Base-by-base conservation (phyloP, 2,888 invertebrate species). In the Nowickia ferox region DNA sequence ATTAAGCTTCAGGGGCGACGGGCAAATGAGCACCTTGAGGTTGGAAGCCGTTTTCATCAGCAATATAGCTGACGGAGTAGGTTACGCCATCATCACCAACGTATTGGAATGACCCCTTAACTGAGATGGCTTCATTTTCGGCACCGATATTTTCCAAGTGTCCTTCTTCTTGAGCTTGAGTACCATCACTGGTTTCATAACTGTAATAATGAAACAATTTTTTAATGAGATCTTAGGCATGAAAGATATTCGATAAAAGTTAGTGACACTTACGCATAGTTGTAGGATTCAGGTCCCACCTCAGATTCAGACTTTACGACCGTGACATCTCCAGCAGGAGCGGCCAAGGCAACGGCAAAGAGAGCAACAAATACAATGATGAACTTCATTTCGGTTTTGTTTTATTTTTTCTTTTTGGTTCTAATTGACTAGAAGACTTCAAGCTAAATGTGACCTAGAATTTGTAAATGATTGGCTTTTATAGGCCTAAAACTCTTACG, bases 241-340 rank as follows among this genome's bases (percentile, higher is more conserved):
- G 10, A 17, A 19, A 1, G 1, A 40, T 15, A 44, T 9, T 1
- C 3, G n/a, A 2, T 53, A 59, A 1, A 22, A 30, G 13, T 1
- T 10, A 13, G 1, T 61, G 48, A 1, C 17, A 93, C 94, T 94
- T 93, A 95, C 95, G 92, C 93, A 89, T 94, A 95, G 76, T 93
- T 92, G 89, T 94, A 89, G 72, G 87, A 87, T 84, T 88, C 88
- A 38, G 88, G 88, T 13, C 88, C 88, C 42, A 89, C 88, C 89
- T 95, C 94, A 81, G 93, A 92, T 44, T 95, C 95, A 88, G 94
- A 94, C 81, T 93, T 93, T 55, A 95, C 75, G 81, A 87, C 15
- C 9, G 22, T 46, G 15, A 30, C 85, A n/a, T 84, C 83, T n/a
- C 59, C 53, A n/a, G 65, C 42, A 11, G 84, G 84, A n/a, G 87